phyloP scores from a whole-genome alignment of 2,888 invertebrate genomes.

The Lysandra bellargus region DNA sequence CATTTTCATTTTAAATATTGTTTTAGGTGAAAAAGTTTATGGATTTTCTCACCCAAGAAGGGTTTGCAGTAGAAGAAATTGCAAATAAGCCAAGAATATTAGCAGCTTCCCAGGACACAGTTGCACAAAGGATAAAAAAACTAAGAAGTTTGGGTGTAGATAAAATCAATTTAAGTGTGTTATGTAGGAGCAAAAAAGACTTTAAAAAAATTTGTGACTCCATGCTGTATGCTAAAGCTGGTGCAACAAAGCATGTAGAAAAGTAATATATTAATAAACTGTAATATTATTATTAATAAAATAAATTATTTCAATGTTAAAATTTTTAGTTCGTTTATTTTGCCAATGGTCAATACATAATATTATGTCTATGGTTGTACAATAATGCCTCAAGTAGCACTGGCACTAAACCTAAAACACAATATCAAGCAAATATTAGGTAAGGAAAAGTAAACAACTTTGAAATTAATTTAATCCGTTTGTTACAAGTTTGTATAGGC shows the following conservation, averaged over 20 bases:
- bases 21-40: constrained; percentile 80
- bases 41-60: constrained; percentile 78
- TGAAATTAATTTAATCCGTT: background rate
- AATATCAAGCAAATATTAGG: constrained; percentile 16
- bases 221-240: constrained; percentile 37
- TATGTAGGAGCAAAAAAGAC: constrained; percentile 79
- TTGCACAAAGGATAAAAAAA: constrained; percentile 72
- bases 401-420: constrained; percentile 23
- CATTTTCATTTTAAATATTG: constrained; percentile 34
- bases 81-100: constrained; percentile 78
- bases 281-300: constrained; percentile 1
- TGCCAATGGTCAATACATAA: constrained; percentile 30
- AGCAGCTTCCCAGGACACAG: constrained; percentile 78
- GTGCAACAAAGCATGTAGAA: background rate
- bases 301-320: constrained; percentile 12
- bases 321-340: constrained; percentile 24
- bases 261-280: background rate
- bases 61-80: constrained; percentile 76
- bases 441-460: background rate
- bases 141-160: constrained; percentile 69
- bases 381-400: constrained; percentile 11
- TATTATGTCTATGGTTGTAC: constrained; percentile 8
- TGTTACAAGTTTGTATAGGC: constrained; percentile 18
- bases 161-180: constrained; percentile 74
- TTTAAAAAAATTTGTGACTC: constrained; percentile 75